These are phyloP conservation scores for Drosophila quinaria DNA, from an alignment of 2,888 invertebrate species.

Conservation along the genomic window DNA sequence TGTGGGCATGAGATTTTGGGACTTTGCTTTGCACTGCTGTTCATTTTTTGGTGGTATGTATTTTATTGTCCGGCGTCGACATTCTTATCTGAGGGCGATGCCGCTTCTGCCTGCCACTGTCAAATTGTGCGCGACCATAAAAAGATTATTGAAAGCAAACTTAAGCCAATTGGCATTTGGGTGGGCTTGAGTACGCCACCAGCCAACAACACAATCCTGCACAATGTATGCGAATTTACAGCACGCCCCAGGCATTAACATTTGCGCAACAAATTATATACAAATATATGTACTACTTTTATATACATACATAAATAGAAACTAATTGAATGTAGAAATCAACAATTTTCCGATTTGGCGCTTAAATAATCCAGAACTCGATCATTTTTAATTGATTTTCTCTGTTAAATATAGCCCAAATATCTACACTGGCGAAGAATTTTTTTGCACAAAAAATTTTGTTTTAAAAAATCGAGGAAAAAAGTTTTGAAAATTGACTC, in stretches of 20 bases:
- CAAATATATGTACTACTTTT: conserved; percentile 9
- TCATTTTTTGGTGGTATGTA: conserved; percentile 55
- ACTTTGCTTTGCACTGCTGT: conserved; percentile 52
- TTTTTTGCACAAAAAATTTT: no score
- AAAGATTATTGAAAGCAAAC: conserved; percentile 65
- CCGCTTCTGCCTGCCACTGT: conserved; percentile 18
- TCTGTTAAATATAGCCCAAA: neutral
- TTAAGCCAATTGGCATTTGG: conserved; percentile 56
- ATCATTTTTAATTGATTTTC: conserved; percentile 6
- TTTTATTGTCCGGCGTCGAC: conserved; percentile 63
- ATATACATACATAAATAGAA: conserved; percentile 26
- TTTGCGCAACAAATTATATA: conserved; percentile 22
- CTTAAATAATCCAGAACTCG: conserved; percentile 24
- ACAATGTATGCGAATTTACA: conserved; percentile 31
- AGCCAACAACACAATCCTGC: conserved; percentile 4
- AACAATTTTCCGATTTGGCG: conserved; percentile 29
- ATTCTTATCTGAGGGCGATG: conserved; percentile 58
- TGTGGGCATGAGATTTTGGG: conserved; percentile 15
- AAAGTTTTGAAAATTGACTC: no score
- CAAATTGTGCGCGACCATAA: conserved; percentile 65
- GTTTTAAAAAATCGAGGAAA: no score
- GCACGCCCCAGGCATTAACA: conserved; percentile 44
- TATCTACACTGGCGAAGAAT: no score
- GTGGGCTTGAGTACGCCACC: conserved; percentile 41
- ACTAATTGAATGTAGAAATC: conserved; percentile 41